Base-by-base conservation (phyloP, 1,140 invertebrate genomes). In the Pogonus chalceus region DNA sequence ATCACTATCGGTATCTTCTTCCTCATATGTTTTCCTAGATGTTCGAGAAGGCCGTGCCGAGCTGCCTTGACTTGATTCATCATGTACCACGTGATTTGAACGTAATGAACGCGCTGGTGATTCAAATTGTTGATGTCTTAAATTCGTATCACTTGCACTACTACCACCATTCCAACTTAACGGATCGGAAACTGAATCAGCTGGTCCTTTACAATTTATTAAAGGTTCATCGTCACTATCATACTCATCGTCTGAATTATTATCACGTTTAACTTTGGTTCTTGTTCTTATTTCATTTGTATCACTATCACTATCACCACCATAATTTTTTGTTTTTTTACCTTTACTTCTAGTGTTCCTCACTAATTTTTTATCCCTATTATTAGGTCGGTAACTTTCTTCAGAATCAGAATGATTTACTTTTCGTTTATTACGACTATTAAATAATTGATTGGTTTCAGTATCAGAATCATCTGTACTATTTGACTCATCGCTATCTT, bases 361-460 rank as follows among this genome's bases (percentile, higher is more conserved):
- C 23, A 21, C 23, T 14, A 49, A 22, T 23, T 49, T 23, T 22
- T 23, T 23, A 1, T 1, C 47, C 12, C 23, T 7, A 49, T 22
- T 49, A 20, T 65, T 69, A 2, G 71, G 71, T 43, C 68, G 69
- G 47, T 73, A 72, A 50, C 70, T 72, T 20, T 72, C 70, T 51
- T 72, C 70, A 3, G 69, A 70, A 50, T 71, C 68, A 49, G 65
- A 61, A n/a, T n/a, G n/a, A 21, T 47, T 51, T 26, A 57, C 12
- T 65, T 64, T 37, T 21, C 22, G 2, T 37, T 23, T 49, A 23
- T 20, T 49, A 21, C 47, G 47, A 12, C 22, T 49, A 22, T 12
- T 31, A 31, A 31, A 31, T 31, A 31, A 31, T 31, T 31, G 26
- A 24, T 23, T 22, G 14, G 20, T 23, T 1, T 12, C 47, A 22